Evolutionary conservation across 2,888 invertebrate genomes (phyloP).

Genomic region (Trilocha varians): DNA sequence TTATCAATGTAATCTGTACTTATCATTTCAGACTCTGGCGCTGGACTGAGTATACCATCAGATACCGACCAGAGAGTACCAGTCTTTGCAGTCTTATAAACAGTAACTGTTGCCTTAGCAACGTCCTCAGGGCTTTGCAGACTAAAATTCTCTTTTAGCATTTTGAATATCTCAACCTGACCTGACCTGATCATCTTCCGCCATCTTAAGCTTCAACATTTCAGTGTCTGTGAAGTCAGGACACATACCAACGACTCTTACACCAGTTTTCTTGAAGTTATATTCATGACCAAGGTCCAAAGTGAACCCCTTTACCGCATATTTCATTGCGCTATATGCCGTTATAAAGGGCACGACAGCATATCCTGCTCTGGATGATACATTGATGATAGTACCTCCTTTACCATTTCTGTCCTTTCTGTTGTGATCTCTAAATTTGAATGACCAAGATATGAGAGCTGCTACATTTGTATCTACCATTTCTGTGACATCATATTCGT

Average conservation of each 20-base stretch:
- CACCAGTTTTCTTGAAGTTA: slow-evolving; percentile 3
- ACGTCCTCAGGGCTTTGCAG: slow-evolving; percentile 40
- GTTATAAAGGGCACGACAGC: not conserved
- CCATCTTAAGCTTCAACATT: no score
- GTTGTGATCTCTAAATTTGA: slow-evolving; percentile 58
- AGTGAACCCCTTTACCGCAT: slow-evolving; percentile 3
- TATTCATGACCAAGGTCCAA: slow-evolving; percentile 9
- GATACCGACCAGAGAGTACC: slow-evolving; percentile 70
- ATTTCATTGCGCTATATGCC: slow-evolving; percentile 1
- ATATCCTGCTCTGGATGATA: not conserved
- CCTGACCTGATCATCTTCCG: no score
- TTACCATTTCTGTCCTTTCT: slow-evolving; percentile 2
- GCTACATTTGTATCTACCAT: slow-evolving; percentile 47
- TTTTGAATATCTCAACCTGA: no score
- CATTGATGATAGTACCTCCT: slow-evolving; percentile 1
- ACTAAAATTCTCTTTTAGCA: no score
- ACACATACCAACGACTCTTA: slow-evolving; percentile 1
- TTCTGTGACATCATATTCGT: slow-evolving; percentile 24
- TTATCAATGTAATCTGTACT: no score
- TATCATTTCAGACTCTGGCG: no score
- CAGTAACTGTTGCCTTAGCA: slow-evolving; percentile 34
- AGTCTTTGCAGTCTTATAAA: slow-evolving; percentile 51
- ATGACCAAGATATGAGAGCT: slow-evolving; percentile 42
- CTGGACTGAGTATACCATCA: slow-evolving; percentile 41
- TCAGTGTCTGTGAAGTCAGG: slow-evolving; percentile 7